Percentiles rank a stretch among this genome's conserved stretches.
Evolutionary conservation across 2,888 invertebrate species (phyloP).

Genomic region (Maniola hyperantus): DNA sequence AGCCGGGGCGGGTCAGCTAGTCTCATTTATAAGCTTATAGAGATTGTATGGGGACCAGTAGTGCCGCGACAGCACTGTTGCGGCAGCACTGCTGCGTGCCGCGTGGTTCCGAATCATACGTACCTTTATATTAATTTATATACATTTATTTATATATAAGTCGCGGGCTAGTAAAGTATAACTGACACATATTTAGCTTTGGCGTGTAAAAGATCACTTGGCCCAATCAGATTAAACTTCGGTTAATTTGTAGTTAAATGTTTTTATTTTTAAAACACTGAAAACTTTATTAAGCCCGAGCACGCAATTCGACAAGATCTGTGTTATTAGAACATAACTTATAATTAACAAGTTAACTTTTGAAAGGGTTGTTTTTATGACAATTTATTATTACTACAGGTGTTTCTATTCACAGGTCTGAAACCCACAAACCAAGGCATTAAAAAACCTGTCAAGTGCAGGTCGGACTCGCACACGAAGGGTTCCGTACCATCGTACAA

Average conservation of each 20-base stretch:
- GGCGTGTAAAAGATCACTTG: conserved; percentile 19
- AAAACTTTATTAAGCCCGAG: conserved; percentile 8
- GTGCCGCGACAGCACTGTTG: no score
- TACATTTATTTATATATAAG: no score
- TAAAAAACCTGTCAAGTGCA: not conserved
- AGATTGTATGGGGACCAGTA: no score
- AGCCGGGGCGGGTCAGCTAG: no score
- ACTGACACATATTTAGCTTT: conserved; percentile 17
- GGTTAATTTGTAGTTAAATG: conserved; percentile 26
- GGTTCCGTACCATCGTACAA: no score
- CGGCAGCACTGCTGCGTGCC: no score
- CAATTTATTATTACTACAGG: conserved; percentile 4
- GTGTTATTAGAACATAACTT: conserved; percentile 12
- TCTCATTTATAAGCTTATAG: no score
- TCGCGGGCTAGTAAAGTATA: not conserved
- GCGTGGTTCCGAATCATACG: no score
- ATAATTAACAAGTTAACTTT: conserved; percentile 19
- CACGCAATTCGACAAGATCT: conserved; percentile 18
- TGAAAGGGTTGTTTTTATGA: not conserved
- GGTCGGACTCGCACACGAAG: no score
- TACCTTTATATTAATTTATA: no score
- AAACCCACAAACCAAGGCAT: not conserved
- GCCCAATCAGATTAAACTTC: conserved; percentile 15
- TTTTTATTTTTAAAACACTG: conserved; percentile 18
- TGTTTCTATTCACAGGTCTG: not conserved